Percentiles rank a stretch among this genome's conserved stretches.
Conservation (phyloP, 2,797 vertebrate genomes). For the Sebastes trivittatus region DNA sequence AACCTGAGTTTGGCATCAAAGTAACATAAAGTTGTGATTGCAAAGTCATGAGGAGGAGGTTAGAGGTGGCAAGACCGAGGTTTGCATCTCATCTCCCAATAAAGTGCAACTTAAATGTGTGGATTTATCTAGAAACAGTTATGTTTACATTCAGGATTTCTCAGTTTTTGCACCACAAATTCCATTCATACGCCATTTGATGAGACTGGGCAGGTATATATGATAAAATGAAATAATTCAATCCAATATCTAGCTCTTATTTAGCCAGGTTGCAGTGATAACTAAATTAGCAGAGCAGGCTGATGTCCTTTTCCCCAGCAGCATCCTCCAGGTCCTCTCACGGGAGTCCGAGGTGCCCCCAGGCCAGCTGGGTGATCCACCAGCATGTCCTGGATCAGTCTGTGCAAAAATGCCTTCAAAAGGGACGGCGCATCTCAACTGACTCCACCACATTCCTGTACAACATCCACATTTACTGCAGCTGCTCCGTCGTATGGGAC, state of each 20-base stretch:
- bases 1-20: neutral
- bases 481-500: neutral
- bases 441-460: neutral
- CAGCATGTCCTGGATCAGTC: slow-evolving; percentile 5
- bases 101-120: neutral
- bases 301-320: neutral
- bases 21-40: neutral
- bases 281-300: neutral
- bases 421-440: neutral
- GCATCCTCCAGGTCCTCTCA: neutral
- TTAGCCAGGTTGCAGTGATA: neutral
- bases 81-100: neutral
- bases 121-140: neutral
- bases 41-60: neutral
- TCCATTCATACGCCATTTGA: neutral
- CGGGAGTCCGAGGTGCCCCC: neutral
- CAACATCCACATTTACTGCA: neutral
- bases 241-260: neutral
- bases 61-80: neutral
- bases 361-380: slow-evolving; percentile 7
- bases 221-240: too few relatives aligned
- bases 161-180: too few relatives aligned
- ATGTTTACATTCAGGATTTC: neutral
- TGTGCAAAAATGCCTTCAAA: neutral
- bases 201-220: too few relatives aligned